A percentile compares a stretch with the other conserved stretches of the same genome.
These are phyloP conservation scores for Odontesthes bonariensis DNA, from an alignment of 2,113 vertebrate species.

Conservation along the genomic window DNA sequence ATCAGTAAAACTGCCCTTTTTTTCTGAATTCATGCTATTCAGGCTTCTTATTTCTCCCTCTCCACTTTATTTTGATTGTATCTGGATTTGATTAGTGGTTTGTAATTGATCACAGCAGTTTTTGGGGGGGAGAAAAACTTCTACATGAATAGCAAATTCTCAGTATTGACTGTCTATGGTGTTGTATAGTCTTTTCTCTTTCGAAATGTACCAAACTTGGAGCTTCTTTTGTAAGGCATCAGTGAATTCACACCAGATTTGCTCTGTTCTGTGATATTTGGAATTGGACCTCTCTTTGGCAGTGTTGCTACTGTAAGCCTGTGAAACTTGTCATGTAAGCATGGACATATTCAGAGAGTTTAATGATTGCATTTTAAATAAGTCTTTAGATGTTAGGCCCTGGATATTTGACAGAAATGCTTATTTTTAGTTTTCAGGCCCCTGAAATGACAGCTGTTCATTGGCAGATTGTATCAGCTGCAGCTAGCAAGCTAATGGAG, in stretches of 20 bases:
- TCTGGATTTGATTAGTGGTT: neutral
- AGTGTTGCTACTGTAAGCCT: neutral
- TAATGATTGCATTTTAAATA: no score
- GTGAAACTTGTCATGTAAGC: neutral
- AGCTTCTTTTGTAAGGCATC: no score
- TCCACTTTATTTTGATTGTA: neutral
- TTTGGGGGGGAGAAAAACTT: neutral
- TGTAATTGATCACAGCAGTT: slow-evolving; percentile 1
- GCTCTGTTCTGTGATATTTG: no score
- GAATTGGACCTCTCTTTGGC: no score
- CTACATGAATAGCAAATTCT: neutral
- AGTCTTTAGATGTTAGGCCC: neutral
- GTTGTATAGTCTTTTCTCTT: neutral
- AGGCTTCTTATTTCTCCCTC: neutral
- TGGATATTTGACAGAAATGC: neutral
- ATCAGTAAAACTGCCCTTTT: neutral
- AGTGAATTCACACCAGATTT: no score
- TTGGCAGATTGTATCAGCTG: neutral
- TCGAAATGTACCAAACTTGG: neutral
- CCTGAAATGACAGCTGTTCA: neutral
- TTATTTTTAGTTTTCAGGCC: neutral
- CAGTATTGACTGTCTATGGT: neutral
- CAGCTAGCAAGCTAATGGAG: neutral
- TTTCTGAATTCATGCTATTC: neutral
- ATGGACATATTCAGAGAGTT: no score